Evolutionary conservation across 1,140 invertebrate genomes (phyloP).

Genomic region (Ruditapes philippinarum): DNA sequence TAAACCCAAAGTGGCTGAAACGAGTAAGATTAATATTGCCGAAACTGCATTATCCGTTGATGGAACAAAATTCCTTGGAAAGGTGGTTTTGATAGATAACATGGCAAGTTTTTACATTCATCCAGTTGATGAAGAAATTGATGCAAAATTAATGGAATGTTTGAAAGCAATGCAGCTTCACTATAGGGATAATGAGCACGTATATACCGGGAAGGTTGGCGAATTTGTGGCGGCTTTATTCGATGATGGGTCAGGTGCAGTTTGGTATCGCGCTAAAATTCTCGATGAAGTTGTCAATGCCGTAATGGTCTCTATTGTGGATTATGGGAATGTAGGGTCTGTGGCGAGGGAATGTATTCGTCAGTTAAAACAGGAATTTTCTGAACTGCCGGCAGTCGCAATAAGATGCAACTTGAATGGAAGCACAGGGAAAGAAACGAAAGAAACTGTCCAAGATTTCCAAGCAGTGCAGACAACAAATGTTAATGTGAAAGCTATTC

Average conservation of each 20-base stretch:
- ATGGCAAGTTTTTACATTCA: conserved; percentile 43
- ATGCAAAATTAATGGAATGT: background rate
- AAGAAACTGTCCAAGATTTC: conserved; percentile 16
- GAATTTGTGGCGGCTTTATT: conserved; percentile 42
- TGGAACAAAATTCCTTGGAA: background rate
- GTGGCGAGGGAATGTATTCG: conserved; percentile 37
- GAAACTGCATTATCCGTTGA: background rate
- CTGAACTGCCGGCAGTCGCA: background rate
- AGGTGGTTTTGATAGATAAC: conserved; percentile 30
- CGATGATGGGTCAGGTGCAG: conserved; percentile 1
- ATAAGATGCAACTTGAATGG: conserved; percentile 35
- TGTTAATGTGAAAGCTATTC: background rate
- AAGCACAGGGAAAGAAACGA: conserved; percentile 1
- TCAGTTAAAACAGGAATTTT: conserved; percentile 3
- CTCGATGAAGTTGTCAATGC: background rate
- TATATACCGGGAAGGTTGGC: conserved; percentile 17
- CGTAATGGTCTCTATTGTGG: conserved; percentile 7
- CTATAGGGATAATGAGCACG: background rate
- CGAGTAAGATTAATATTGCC: background rate
- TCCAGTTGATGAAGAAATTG: background rate
- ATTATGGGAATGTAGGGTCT: conserved; percentile 50
- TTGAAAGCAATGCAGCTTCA: background rate
- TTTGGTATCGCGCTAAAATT: conserved; percentile 55
- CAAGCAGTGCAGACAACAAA: background rate
- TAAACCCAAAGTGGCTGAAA: background rate